Base-by-base conservation (phyloP, 2,797 vertebrate species). In the Phataginus tetradactyla region DNA sequence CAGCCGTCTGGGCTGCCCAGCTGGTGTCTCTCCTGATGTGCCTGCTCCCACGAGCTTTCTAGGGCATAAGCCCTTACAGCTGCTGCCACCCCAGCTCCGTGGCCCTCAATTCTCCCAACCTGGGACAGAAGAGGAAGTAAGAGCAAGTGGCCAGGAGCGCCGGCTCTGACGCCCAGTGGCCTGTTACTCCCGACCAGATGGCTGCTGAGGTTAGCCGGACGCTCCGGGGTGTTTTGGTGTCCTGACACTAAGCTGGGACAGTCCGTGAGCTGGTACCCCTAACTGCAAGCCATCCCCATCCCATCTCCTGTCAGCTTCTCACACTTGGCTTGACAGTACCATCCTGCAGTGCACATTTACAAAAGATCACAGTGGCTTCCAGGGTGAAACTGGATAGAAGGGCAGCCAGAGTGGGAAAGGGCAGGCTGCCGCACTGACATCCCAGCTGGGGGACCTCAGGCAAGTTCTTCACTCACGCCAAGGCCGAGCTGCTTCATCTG, bases 31-130 rank as follows among this genome's bases (percentile, higher is more conserved):
- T 51, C 25, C 61, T 2, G n/a, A 37, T 5, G 17, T 10, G 14
- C 55, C 4, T 0, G 5, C 14, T 8, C 17, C 64, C 23, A 14
- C 0, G 0, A 10, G 15, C 45, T 17, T 23, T 23, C 32, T 8
- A 37, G 4, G 2, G 20, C n/a, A 2, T 63, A 21, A 59, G 32
- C 14, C 42, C 42, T 34, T 10, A 1, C 0, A 5, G 18, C 55
- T n/a, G 64, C 69, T 8, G 34, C 63, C 17, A 7, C 9, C 59
- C 86, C 29, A 14, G 0, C 0, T 55, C 27, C 5, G 5, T 1
- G 13, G 17, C 45, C 39, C 27, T 77, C 51, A 3, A 8, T 0
- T 0, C 11, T 15, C 21, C 8, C 25, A 42, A 55, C 39, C 32
- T 39, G 27, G 51, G 23, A 34, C 69, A 61, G 23, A 69, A 53